A percentile compares a stretch with the other conserved stretches of the same genome.
Conservation (phyloP, 1,140 invertebrate genomes). For the Lysiphlebus fabarum region DNA sequence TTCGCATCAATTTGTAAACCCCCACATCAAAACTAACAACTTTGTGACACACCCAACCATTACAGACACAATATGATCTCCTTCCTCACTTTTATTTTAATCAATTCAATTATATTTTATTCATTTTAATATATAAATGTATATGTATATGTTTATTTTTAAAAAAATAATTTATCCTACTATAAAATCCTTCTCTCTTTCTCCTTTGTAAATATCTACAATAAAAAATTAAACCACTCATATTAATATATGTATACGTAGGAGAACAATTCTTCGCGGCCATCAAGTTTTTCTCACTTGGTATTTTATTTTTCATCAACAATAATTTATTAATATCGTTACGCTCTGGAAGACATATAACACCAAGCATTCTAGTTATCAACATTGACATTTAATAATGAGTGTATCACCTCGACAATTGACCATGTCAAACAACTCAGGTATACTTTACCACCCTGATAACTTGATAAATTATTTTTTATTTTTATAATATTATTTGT, state of each 20-base stretch:
- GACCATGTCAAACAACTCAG: no score
- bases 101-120: no score
- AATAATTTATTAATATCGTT: not conserved
- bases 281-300: constrained; percentile 4
- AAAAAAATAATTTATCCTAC: no score
- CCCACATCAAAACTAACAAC: constrained; percentile 25
- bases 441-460: no score
- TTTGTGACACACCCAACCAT: constrained; percentile 40
- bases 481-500: no score
- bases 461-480: no score
- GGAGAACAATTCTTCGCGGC: constrained; percentile 13
- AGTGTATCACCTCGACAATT: no score
- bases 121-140: constrained; percentile 29
- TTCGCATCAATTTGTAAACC: constrained; percentile 43
- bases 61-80: constrained; percentile 38
- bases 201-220: no score
- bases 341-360: constrained; percentile 6
- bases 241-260: constrained; percentile 25
- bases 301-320: not conserved
- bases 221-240: no score
- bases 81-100: constrained; percentile 25
- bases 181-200: no score
- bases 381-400: constrained; percentile 24
- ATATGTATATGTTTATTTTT: constrained; percentile 18
- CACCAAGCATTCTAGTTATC: constrained; percentile 19